Evolutionary conservation across 2,113 vertebrate species (phyloP), one percentile per base, ranked within the genome.

Genomic region (Tychaedon coryphoeus): DNA sequence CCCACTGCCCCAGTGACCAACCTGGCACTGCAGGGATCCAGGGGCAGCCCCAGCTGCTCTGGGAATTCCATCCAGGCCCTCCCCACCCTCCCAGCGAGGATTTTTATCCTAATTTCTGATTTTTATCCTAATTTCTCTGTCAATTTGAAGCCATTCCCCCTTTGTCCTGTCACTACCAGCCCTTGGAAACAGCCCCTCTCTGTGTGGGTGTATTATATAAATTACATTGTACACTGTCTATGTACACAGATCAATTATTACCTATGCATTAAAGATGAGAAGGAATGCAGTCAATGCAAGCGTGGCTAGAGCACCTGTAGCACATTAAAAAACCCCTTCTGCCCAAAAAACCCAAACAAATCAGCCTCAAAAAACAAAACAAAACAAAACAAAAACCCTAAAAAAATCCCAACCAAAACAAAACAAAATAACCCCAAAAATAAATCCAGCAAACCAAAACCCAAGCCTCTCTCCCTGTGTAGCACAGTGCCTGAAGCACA

Each of bases 61-160:
- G 86, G 67, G 28, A 34, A 73, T 8, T 20, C 43, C 45, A 19
- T 2, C 9, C 76, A 65, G 57, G 3, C 1, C n/a, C 58, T 56
- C 0, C 2, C 14, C 34, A 18, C 18, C 31, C 50, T 66, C 26
- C 0, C 60, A 25, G 29, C 5, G 3, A 34, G 28, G 25, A 5
- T 10, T 75, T 67, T 45, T 8, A 47, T 69, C 47, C n/a, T 2
- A 1, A 42, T 75, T 69, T 76, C 62, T 67, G 18, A 31, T 18
- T 67, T 45, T 43, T 43, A 43, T 43, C 42, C 42, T 43, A 17
- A 43, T 43, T 43, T 33, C 33, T 17, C 33, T 66, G 65, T 4
- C 45, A 51, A 45, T 66, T 17, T 14, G 62, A 54, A 48, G n/a
- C n/a, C 20, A 10, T 67, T 31, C 11, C 25, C 53, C 13, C 24